These are phyloP conservation scores for Nebria brevicollis DNA, from an alignment of 2,888 invertebrate genomes.

Conservation along the genomic window DNA sequence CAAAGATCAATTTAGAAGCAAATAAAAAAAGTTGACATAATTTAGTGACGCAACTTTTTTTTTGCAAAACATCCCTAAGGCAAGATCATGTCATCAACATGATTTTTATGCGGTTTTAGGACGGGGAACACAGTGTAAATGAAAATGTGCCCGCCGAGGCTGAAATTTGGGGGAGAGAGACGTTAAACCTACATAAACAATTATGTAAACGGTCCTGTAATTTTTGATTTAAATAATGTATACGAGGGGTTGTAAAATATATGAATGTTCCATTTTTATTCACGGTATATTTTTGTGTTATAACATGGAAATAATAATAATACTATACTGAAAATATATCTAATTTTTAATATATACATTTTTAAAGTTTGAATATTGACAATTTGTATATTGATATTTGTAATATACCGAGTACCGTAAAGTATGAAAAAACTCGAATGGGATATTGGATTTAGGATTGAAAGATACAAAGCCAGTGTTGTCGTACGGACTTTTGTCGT, in stretches of 20 bases:
- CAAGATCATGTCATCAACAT: slow-evolving; percentile 19
- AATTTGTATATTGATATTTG: no score
- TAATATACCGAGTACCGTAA: neutral
- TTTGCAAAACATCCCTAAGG: neutral
- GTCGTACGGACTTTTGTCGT: neutral
- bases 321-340: no score
- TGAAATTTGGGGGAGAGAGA: neutral
- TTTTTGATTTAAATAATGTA: slow-evolving; percentile 29
- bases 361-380: no score
- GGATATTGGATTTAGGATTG: neutral
- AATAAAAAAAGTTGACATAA: neutral
- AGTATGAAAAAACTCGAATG: neutral
- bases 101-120: slow-evolving; percentile 10
- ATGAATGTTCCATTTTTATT: slow-evolving; percentile 3
- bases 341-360: no score
- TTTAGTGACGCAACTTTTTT: neutral
- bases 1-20: neutral
- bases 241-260: slow-evolving; percentile 6
- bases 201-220: slow-evolving; percentile 36
- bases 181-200: slow-evolving; percentile 40
- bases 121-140: slow-evolving; percentile 4
- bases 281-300: neutral
- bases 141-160: slow-evolving; percentile 14
- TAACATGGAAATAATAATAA: no score
- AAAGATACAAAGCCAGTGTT: neutral